Evolutionary conservation across 2,888 invertebrate species (phyloP), one percentile per base, ranked within the genome.

Genomic region (Parnassius orleans): DNA sequence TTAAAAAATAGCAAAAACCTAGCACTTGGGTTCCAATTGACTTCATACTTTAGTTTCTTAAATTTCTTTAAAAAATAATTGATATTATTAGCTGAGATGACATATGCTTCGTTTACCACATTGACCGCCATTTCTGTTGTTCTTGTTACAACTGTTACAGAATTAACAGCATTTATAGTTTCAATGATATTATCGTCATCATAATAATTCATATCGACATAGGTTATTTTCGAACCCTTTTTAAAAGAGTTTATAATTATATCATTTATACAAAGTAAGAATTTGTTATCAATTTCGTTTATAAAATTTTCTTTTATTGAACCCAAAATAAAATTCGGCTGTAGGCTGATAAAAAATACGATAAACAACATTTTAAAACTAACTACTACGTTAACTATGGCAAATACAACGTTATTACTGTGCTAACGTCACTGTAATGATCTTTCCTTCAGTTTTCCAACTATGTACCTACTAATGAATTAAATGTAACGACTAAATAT

Each of bases 1-100:
- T 60, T 43, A 15, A 48, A 10, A 41, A 63, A 11, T 41, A 58
- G 10, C 33, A 58, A 14, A 33, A 62, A 62, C 10, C 54, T 53
- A 12, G 19, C 58, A 62, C 54, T 15, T 11, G 57, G 54, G n/a
- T 44, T 58, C 62, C 62, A 63, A 7, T 48, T n/a, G 10, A 33
- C 9, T 14, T 63, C 58, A 11, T 50, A n/a, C 58, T 51, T 50
- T 48, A 63, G 0, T 3, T n/a, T 43, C 10, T 53, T 53, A 2
- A 57, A 47, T 10, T 47, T n/a, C 2, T 19, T 9, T 47, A 10
- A 9, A 10, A 53, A 9, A n/a, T 42, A 48, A 10, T 54, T n/a
- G 15, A 1, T 42, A 42, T 48, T 48, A 3, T 10, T 41, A 50
- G 24, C 14, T 0, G 33, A n/a, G 15, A 50, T 58, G n/a, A 62